A percentile compares a stretch with the other conserved stretches of the same genome.
phyloP scores from a whole-genome alignment of 2,888 invertebrate species.

The Calliopum simillimum region DNA sequence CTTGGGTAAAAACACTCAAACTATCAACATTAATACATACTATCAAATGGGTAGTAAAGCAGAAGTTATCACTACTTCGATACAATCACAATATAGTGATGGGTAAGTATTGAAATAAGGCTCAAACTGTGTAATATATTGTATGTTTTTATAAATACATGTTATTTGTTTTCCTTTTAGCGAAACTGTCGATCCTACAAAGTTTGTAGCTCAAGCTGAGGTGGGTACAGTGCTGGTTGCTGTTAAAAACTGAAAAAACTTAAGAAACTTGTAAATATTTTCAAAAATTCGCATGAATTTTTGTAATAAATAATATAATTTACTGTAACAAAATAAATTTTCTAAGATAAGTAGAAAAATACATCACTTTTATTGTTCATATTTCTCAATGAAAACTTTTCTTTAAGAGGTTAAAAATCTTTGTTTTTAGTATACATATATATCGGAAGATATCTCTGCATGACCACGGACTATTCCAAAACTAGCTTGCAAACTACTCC shows the following conservation, averaged over 20 bases:
- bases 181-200: conserved; percentile 51
- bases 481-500: no score
- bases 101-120: conserved; percentile 50
- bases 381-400: no score
- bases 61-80: conserved; percentile 63
- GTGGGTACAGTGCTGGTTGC: conserved; percentile 62
- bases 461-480: no score
- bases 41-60: conserved; percentile 54
- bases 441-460: no score
- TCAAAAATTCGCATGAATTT: no score
- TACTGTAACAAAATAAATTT: no score
- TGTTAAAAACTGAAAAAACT: conserved; percentile 35
- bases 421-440: no score
- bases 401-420: no score
- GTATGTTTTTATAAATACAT: background rate
- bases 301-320: no score
- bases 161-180: conserved; percentile 42
- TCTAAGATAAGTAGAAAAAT: no score
- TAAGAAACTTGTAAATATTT: no score
- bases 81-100: conserved; percentile 61
- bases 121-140: background rate
- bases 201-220: conserved; percentile 54
- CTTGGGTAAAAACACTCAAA: conserved; percentile 67
- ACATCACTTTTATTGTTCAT: no score
- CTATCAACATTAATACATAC: conserved; percentile 66